Percentiles rank a stretch among this genome's conserved stretches.
These are phyloP conservation scores for Helostoma temminkii DNA, from an alignment of 2,797 vertebrate species.

Conservation along the genomic window DNA sequence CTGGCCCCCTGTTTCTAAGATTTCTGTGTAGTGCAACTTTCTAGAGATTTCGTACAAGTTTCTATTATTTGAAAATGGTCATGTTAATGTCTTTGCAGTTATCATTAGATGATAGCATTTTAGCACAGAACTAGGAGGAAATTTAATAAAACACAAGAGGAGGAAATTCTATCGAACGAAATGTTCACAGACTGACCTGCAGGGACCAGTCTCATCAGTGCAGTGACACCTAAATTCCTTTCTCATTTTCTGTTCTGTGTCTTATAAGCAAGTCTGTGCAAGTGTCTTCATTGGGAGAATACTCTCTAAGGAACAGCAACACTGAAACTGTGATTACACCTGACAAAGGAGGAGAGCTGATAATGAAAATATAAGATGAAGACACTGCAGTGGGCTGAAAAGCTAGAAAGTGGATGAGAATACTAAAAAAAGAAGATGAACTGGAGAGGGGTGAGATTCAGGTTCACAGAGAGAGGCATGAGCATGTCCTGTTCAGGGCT, in stretches of 20 bases:
- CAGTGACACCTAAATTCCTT: neutral
- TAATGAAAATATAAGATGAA: constrained; percentile 2
- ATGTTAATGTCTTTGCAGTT: neutral
- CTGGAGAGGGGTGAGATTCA: neutral
- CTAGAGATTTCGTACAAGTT: neutral
- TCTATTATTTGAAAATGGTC: too few species aligned
- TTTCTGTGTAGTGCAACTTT: neutral
- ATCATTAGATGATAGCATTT: too few species aligned
- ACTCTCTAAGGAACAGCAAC: neutral
- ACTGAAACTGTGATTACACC: constrained; percentile 19
- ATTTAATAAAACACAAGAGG: neutral
- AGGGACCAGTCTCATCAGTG: constrained; percentile 2
- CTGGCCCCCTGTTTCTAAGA: too few species aligned
- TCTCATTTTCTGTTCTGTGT: neutral
- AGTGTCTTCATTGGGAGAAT: neutral
- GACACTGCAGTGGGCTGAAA: neutral
- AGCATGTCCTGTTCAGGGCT: neutral
- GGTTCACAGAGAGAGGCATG: constrained; percentile 1
- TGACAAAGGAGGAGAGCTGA: neutral
- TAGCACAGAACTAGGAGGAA: neutral
- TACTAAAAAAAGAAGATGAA: neutral
- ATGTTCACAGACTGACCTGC: neutral
- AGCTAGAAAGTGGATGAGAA: neutral
- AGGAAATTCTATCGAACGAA: neutral
- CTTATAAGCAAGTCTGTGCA: constrained; percentile 1